Evolutionary conservation across 2,888 invertebrate species (phyloP), one percentile per base, ranked within the genome.

Genomic region (Zygothrica quintamaculata): DNA sequence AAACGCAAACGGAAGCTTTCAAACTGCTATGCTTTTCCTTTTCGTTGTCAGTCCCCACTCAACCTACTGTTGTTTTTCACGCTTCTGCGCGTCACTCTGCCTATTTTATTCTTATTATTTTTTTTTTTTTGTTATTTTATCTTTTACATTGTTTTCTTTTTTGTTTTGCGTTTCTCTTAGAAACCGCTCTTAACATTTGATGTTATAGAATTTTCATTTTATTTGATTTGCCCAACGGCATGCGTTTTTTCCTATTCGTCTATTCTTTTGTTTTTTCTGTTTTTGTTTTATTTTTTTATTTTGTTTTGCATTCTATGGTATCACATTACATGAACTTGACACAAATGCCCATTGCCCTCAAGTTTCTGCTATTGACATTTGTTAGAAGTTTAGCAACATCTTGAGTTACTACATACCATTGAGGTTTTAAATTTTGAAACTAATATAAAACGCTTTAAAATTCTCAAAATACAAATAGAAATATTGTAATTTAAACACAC

Each of bases 51-150:
- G 47, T 33, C 46, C 43, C 36, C 46, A 53, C 68, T 43, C 55
- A 37, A 44, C n/a, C n/a, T n/a, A n/a, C n/a, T n/a, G n/a, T 59
- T 52, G 52, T 25, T 58, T 76, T 85, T 65, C 56, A 64, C 65
- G 79, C 79, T 86, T 80, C 79, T 80, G 79, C 79, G 79, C 79
- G 59, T 65, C 66, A 43, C 42, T 65, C 57, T 75, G 60, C 53
- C 37, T 46, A 50, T 46, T 47, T 58, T 34, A 6, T 26, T 57
- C 53, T 6, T 5, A 15, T 1, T 26, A 33, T 16, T 16, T 16
- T 43, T 60, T 1, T 29, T 1, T 29, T n/a, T 29, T 29, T 29
- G 29, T n/a, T n/a, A n/a, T n/a, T n/a, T n/a, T n/a, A n/a, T n/a
- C n/a, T n/a, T 58, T 34, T 8, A 31, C 55, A 53, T 6, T 5